Conservation (phyloP, 92 coral and sea anemone genomes). For the Nematostella vectensis region DNA sequence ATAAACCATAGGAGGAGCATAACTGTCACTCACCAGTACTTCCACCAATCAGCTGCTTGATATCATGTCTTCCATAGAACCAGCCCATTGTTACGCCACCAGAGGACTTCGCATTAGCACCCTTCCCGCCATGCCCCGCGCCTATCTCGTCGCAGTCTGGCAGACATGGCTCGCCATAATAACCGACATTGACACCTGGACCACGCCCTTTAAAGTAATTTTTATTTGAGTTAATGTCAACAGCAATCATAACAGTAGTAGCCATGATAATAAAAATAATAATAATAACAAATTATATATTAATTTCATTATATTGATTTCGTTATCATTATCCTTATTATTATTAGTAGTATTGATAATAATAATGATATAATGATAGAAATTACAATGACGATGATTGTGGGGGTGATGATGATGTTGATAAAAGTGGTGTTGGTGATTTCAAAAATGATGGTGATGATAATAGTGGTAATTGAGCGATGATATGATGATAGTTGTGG, state of each 20-base stretch:
- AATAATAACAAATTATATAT: neutral
- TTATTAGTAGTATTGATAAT: no score
- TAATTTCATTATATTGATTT: neutral
- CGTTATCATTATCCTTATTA: no score
- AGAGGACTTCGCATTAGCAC: neutral
- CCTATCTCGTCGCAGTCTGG: neutral
- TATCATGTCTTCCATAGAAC: neutral
- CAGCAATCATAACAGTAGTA: no score
- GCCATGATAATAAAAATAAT: no score
- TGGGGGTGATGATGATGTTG: no score
- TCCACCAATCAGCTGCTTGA: neutral
- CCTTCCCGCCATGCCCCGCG: slow-evolving; percentile 2
- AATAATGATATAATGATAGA: neutral
- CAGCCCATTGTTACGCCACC: neutral
- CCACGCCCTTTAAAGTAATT: no score
- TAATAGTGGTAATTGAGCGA: neutral
- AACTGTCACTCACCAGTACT: neutral
- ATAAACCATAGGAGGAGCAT: no score
- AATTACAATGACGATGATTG: no score
- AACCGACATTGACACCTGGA: neutral
- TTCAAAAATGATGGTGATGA: no score
- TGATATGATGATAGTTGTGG: neutral
- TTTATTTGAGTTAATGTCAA: no score
- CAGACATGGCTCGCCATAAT: neutral
- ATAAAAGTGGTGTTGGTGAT: no score